phyloP scores from a whole-genome alignment of 2,113 vertebrate genomes.

The Stercorarius parasiticus region DNA sequence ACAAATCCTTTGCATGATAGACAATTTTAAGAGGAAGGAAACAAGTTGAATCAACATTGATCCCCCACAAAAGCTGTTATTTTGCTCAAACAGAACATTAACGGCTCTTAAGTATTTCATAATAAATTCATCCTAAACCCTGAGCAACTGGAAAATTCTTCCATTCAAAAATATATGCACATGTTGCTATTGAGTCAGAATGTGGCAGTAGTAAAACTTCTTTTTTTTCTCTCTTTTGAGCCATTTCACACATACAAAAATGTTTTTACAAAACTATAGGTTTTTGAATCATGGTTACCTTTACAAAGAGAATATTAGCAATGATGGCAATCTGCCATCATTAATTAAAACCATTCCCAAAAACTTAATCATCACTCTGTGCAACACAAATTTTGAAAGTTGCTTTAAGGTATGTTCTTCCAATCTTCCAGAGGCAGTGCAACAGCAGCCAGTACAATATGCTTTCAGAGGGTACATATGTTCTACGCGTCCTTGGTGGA shows the following conservation, averaged over 20 bases:
- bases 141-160: conserved; percentile 1
- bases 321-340: neutral
- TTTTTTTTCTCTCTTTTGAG: neutral
- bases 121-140: neutral
- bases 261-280: neutral
- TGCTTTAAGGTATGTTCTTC: neutral
- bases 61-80: neutral
- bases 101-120: neutral
- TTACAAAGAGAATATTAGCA: neutral
- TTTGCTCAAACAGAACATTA: neutral
- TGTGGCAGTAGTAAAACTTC: neutral
- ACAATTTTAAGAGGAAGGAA: neutral
- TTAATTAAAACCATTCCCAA: neutral
- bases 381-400: neutral
- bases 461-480: neutral
- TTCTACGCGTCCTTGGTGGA: neutral
- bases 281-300: neutral
- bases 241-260: neutral
- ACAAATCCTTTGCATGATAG: neutral
- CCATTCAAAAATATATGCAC: neutral
- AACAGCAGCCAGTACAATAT: neutral
- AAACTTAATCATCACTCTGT: neutral
- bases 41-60: neutral
- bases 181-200: neutral
- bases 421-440: neutral